Evolutionary conservation across 2,113 vertebrate genomes (phyloP), one percentile per base, ranked within the genome.

Genomic region (Xyrauchen texanus): DNA sequence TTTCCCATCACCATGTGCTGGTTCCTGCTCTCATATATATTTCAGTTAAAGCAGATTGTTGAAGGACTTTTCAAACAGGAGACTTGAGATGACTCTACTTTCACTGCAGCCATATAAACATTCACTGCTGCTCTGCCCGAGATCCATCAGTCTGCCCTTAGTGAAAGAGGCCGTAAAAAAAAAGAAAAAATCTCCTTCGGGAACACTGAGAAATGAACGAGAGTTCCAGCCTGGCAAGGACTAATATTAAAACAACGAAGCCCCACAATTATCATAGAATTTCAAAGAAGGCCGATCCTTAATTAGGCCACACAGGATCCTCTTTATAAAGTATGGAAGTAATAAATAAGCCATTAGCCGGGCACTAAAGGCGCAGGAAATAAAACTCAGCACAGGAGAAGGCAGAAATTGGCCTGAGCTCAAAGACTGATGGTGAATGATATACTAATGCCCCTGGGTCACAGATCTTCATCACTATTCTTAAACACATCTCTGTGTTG

Each of bases 211-310:
- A 86, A 34, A 86, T 61, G 86, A 76, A 86, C 84, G 83, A 61
- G 84, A 87, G 89, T 85, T 90, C 86, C 83, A 76, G 84, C 60
- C 91, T 89, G 89, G 89, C 87, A 87, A 87, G 89, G 87, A 85
- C 91, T 92, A 89, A 93, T 92, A 93, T 93, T 92, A 93, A 93
- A 93, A 93, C 91, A 93, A 93, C 89, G 90, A 90, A 91, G 90
- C 86, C 87, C 66, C 86, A 85, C 93, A 93, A 93, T 93, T 90
- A 93, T 91, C 87, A 87, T 86, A 91, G 91, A 91, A 89, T 91
- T 90, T 89, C 90, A 90, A 87, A 91, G 90, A 90, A 89, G 90
- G 75, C 87, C 88, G 88, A 85, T 87, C 85, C 81, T 85, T 93
- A 93, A 93, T 93, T 91, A 93, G 92, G 91, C 93, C 93, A 92